Evolutionary conservation across 2,113 vertebrate species (phyloP).

Genomic region (Oreochromis tanganicae): DNA sequence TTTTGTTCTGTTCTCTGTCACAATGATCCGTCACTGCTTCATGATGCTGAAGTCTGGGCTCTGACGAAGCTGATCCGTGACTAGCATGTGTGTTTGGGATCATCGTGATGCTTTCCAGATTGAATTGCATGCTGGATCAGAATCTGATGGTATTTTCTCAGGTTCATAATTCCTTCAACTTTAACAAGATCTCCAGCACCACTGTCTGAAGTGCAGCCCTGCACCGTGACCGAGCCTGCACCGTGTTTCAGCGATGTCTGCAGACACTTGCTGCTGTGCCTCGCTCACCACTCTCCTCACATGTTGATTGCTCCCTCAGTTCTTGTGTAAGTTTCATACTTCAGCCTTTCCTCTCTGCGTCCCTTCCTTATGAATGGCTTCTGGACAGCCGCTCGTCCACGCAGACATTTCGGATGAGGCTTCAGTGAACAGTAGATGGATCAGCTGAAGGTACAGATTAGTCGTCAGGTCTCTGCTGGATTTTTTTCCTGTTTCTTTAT

Average conservation of each 20-base stretch:
- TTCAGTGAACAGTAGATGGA: not conserved
- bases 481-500: not conserved
- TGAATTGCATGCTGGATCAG: fast-evolving
- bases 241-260: not conserved
- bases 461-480: not conserved
- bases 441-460: not conserved
- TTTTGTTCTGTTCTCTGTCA: not conserved
- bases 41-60: not conserved
- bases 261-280: not conserved
- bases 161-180: not conserved
- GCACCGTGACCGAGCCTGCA: no score
- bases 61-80: not conserved
- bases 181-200: fast-evolving
- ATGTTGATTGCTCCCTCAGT: fast-evolving
- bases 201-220: not conserved
- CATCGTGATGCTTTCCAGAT: not conserved
- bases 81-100: not conserved
- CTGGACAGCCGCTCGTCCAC: not conserved
- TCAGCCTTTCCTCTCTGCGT: not conserved
- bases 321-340: not conserved
- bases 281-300: not conserved
- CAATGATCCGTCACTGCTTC: not conserved
- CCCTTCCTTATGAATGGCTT: not conserved
- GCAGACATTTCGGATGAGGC: not conserved
- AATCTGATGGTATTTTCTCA: not conserved